Base-by-base conservation (phyloP, 2,113 vertebrate genomes). In the Sebastes fasciatus region DNA sequence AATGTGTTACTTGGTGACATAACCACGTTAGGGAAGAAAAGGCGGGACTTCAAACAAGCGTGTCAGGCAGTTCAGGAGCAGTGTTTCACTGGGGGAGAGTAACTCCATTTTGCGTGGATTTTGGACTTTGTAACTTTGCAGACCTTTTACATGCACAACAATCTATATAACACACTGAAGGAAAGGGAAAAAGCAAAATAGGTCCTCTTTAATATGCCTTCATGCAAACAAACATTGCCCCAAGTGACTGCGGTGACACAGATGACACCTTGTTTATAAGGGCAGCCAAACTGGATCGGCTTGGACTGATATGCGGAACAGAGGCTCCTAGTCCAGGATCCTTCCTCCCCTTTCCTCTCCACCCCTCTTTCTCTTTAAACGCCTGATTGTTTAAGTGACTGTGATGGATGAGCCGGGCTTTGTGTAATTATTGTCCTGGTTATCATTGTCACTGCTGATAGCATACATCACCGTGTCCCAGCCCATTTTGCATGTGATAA, bases 341-440 rank as follows among this genome's bases (percentile, higher is more conserved):
- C 83, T 80, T 82, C 79, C 63, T 68, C 55, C 66, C 67, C 52
- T 23, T 34, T 58, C 55, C 55, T 74, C 81, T 74, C 68, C 79
- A 46, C 77, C 67, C 80, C 61, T 82, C 77, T 46, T 70, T 80
- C 79, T 86, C 86, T 89, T 91, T 88, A 89, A 88, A 90, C 42
- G 86, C 74, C 84, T 88, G 91, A 91, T 92, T 92, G 90, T 91
- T 93, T 89, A 92, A 92, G 91, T 94, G 94, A 92, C 91, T 74
- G 49, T 95, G 95, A 96, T 94, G 92, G 93, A 95, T 95, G 94
- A 89, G 84, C 77, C n/a, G 43, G 86, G 90, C 89, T 92, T 92
- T 91, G 89, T 89, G 94, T 94, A 95, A 96, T 95, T 95, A 95
- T 94, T 94, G 93, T 94, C 91, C 89, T 91, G 91, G 93, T 94